Evolutionary conservation across 2,113 vertebrate genomes (phyloP).

Genomic region (Eubucco bourcierii): DNA sequence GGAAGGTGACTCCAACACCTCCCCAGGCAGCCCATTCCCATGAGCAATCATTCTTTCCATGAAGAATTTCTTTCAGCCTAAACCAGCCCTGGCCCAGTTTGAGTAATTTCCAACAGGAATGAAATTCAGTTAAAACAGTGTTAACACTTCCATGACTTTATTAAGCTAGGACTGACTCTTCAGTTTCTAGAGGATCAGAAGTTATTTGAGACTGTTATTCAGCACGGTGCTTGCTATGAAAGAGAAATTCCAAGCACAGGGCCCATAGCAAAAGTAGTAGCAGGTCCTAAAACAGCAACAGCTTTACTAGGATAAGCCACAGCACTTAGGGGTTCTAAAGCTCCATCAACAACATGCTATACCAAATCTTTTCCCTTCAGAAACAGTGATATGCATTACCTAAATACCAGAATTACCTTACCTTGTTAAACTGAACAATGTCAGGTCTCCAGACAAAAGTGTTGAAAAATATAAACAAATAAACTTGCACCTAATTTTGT

Average conservation of each 20-base stretch:
- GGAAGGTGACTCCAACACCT: no score
- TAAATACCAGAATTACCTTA: neutral
- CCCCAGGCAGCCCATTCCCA: no score
- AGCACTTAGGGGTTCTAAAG: neutral
- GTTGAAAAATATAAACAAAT: neutral
- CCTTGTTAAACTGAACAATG: neutral
- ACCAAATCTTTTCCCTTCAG: neutral
- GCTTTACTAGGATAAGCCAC: neutral
- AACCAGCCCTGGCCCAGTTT: no score
- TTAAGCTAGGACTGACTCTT: neutral
- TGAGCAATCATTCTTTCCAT: no score
- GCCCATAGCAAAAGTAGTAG: neutral
- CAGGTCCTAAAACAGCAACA: neutral
- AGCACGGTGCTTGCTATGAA: rapidly evolving
- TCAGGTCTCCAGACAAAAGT: neutral
- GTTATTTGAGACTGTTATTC: neutral
- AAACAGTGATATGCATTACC: neutral
- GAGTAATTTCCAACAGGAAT: neutral
- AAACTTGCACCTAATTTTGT: neutral
- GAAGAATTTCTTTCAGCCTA: no score
- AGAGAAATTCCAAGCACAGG: neutral
- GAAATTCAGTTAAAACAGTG: neutral
- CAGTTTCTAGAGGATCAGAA: neutral
- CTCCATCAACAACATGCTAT: neutral
- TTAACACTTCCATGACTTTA: neutral